These are phyloP conservation scores for Arvicanthis niloticus DNA, from an alignment of 2,113 vertebrate genomes.

Conservation along the genomic window DNA sequence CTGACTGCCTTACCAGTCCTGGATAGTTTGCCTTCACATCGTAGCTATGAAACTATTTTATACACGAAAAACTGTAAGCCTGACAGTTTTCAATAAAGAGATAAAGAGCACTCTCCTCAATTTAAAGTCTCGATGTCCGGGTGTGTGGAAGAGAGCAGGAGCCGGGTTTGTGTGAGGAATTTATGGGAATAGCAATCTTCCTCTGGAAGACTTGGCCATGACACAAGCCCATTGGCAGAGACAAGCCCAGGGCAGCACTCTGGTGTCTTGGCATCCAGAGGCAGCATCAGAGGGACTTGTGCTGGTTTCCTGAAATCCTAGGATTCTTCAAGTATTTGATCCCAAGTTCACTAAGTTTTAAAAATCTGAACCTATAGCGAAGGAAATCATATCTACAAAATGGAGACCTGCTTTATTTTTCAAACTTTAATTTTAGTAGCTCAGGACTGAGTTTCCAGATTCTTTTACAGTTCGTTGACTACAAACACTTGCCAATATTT, in stretches of 20 bases:
- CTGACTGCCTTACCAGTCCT: not conserved
- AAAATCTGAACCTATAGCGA: slow-evolving; percentile 15
- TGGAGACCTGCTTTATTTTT: slow-evolving; percentile 8
- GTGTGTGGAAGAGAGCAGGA: not conserved
- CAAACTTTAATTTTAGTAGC: not conserved
- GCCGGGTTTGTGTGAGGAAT: not conserved
- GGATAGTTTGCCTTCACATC: not conserved
- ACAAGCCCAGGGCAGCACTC: not conserved
- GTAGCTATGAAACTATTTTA: not conserved
- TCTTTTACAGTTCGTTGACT: slow-evolving; percentile 21
- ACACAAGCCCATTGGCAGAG: slow-evolving; percentile 26
- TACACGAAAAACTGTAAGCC: not conserved
- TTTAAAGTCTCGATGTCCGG: not conserved
- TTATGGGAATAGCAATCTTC: not conserved
- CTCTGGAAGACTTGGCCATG: not conserved
- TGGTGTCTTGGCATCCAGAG: not conserved
- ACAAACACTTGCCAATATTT: slow-evolving; percentile 19
- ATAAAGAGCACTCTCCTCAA: not conserved
- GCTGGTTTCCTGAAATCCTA: slow-evolving; percentile 15
- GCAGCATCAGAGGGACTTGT: not conserved
- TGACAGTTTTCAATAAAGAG: slow-evolving; percentile 10
- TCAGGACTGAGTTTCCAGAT: slow-evolving; percentile 12
- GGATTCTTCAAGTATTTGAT: slow-evolving; percentile 31
- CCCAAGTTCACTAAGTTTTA: slow-evolving; percentile 41
- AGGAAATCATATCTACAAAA: not conserved